Conservation (phyloP, 2,888 invertebrate genomes). For the Choristoneura rosaceana region DNA sequence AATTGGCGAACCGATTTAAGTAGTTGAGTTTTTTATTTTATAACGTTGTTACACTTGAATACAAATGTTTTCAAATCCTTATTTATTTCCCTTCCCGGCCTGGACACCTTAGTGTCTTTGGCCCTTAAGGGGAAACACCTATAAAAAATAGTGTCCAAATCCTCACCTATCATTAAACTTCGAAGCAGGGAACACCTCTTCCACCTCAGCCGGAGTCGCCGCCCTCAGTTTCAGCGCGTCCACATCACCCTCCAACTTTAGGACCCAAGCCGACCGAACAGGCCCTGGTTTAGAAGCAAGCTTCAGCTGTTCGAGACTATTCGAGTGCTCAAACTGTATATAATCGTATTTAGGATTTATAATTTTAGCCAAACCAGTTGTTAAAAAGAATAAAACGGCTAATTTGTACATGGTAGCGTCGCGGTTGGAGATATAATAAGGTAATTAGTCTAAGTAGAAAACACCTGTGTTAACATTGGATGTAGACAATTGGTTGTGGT, state of each 20-base stretch:
- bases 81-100: no score
- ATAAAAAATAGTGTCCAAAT: background rate
- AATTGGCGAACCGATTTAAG: no score
- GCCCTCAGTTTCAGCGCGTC: conserved; percentile 51
- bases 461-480: conserved; percentile 32
- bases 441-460: background rate
- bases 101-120: no score
- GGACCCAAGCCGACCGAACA: conserved; percentile 55
- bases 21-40: no score
- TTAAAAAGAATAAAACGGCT: conserved; percentile 41
- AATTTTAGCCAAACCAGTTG: conserved; percentile 18
- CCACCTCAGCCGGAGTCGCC: conserved; percentile 49
- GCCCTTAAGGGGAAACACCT: no score
- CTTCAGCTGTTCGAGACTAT: conserved; percentile 1
- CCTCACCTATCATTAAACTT: conserved; percentile 19
- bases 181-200: conserved; percentile 50
- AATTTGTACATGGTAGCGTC: conserved; percentile 48
- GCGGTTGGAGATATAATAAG: conserved; percentile 17
- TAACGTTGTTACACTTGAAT: no score
- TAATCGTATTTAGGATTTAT: conserved; percentile 18
- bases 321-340: conserved; percentile 17
- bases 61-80: no score
- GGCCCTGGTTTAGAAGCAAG: background rate
- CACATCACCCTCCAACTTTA: conserved; percentile 54
- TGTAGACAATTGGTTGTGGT: conserved; percentile 22